Evolutionary conservation across 1,140 invertebrate genomes (phyloP), one percentile per base, ranked within the genome.

Genomic region (Megalopta genalis): DNA sequence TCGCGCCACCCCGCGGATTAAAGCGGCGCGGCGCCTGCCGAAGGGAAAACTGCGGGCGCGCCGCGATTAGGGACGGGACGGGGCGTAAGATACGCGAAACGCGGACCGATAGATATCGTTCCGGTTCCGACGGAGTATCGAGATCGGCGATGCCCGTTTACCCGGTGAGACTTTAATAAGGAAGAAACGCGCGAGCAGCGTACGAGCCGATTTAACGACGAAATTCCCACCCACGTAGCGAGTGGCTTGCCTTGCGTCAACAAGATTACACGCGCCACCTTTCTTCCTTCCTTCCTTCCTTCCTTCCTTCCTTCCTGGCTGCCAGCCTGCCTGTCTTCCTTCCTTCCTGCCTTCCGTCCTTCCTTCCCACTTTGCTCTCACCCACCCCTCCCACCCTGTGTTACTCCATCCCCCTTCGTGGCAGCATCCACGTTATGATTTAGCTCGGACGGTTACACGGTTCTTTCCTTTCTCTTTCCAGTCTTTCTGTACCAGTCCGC

Each of bases 201-300:
- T 80, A 69, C 83, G 81, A 76, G 81, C 79, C 87, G 81, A 87
- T 88, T 90, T 90, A 90, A 90, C 89, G 87, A 89, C 85, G 83
- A 84, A 84, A 88, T 86, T 86, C 81, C 83, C 82, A 78, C 67
- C 69, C 77, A 74, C 79, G 59, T 82, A 77, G 62, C 67, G 81
- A 84, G 80, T 74, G 82, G 75, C 78, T 86, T 79, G 72, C 83
- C 84, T 84, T 85, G 86, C 86, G 85, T 89, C 87, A 86, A 90
- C 87, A 83, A 91, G 90, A 91, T 91, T 91, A 91, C 86, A 87
- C 83, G 85, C 86, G 84, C 86, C 86, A 88, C 81, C 84, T 88
- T 90, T 84, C 79, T 86, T 80, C 76, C 81, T 88, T 86, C 64
- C 76, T 81, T 82, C 69, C 78, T 88, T 86, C 64, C 76, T 81